Base-by-base conservation (phyloP, 2,797 vertebrate species). In the Syngnathus acus region DNA sequence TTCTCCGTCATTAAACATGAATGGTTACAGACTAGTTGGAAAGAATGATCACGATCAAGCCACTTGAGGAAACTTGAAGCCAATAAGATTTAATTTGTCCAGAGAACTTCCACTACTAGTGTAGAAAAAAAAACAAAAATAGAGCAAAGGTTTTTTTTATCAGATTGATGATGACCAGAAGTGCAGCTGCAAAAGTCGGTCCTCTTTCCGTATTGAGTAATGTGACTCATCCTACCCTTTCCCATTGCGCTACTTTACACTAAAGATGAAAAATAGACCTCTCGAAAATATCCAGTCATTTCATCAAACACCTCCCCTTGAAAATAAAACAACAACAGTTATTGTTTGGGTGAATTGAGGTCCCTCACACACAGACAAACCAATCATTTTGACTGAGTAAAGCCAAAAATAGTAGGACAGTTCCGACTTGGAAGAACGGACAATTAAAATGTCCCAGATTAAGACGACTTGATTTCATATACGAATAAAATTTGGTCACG, bases 1-100 rank as follows among this genome's bases (percentile, higher is more conserved):
- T 72, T 61, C 40, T 50, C 54, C 21, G 21, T 57, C 50, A 51
- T 51, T 51, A 51, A 51, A 51, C 50, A 51, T 51, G 50, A n/a
- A 21, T 8, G n/a, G 50, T 8, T n/a, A 1, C 50, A 51, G 50
- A 21, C 19, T 3, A n/a, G 19, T 19, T 7, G 19, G 48, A 50
- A 45, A 51, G 1, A 9, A 51, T 8, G 9, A 19, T 51, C 19
- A 19, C 19, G 19, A n/a, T 51, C n/a, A 51, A 51, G 50, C 21
- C 50, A 21, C 19, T 51, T 45, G 4, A 11, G 4, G n/a, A 50
- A 50, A 32, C 26, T 3, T 32, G 26, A 32, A 32, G 26, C 26
- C 26, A 32, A 32, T 32, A 3, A 3, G 26, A 32, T 32, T 32
- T 32, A 32, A 32, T 14, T 47, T 47, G 4, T 13, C 11, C 13